These are phyloP conservation scores for Rhinolophus ferrumequinum DNA, from an alignment of 2,113 vertebrate species.

Conservation along the genomic window DNA sequence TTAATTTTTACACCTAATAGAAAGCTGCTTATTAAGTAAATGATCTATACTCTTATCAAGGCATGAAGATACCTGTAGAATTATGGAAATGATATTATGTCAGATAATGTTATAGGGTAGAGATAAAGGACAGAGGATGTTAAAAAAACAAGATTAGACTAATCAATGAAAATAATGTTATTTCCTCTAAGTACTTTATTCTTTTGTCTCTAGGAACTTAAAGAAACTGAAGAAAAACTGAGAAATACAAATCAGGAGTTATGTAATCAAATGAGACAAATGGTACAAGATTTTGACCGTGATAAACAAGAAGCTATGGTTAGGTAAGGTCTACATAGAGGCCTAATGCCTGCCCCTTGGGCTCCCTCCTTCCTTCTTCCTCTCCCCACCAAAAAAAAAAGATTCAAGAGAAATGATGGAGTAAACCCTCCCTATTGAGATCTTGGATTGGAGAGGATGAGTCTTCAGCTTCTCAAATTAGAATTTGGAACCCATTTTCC, in stretches of 20 bases:
- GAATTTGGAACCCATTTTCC: constrained; percentile 59
- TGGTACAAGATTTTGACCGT: constrained; percentile 95
- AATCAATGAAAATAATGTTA: background rate
- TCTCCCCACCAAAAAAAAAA: background rate
- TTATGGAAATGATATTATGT: background rate
- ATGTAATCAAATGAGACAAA: constrained; percentile 96
- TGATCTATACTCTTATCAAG: background rate
- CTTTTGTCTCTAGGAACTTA: constrained; percentile 87
- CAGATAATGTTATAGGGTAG: background rate
- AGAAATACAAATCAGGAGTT: constrained; percentile 92
- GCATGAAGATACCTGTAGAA: background rate
- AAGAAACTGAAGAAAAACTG: constrained; percentile 91
- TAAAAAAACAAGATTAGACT: constrained; percentile 5
- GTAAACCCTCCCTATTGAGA: background rate
- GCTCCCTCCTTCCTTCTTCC: background rate
- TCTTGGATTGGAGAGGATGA: background rate
- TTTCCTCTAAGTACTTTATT: constrained; percentile 16
- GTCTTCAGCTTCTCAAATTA: constrained; percentile 33
- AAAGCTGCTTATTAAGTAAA: constrained; percentile 11
- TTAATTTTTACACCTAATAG: background rate
- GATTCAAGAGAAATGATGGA: background rate
- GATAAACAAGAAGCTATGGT: constrained; percentile 94
- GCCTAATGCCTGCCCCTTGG: background rate
- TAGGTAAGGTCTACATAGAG: constrained; percentile 83
- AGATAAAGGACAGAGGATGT: background rate